phyloP scores from a whole-genome alignment of 2,113 vertebrate species.

The Desmodus rotundus region DNA sequence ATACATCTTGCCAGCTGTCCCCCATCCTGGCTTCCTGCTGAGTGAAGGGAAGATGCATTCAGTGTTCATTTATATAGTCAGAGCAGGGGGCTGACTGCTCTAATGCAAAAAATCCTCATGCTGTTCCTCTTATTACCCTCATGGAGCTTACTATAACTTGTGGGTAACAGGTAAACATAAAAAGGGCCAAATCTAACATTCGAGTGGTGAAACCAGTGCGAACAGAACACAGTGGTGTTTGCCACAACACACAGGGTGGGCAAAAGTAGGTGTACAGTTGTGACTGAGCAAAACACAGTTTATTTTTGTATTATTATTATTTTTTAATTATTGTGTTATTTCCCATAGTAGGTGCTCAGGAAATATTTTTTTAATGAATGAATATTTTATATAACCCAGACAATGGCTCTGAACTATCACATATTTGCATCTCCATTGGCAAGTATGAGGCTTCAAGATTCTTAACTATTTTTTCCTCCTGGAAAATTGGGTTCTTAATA shows the following conservation, averaged over 20 bases:
- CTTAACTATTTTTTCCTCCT: not conserved
- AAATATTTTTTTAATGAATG: not conserved
- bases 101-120: not conserved
- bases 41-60: not conserved
- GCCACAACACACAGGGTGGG: not conserved
- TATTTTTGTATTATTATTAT: not conserved
- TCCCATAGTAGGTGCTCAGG: not conserved
- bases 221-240: not conserved
- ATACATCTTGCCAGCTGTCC: not conserved
- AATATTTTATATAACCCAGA: not conserved
- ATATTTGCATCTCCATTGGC: not conserved
- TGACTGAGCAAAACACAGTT: not conserved
- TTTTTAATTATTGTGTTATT: not conserved
- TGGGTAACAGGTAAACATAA: not conserved
- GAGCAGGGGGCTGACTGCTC: not conserved
- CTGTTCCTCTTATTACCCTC: not conserved
- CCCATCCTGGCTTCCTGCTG: not conserved
- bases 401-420: not conserved
- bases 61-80: not conserved
- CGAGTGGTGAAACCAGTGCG: not conserved
- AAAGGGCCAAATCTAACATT: not conserved
- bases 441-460: not conserved
- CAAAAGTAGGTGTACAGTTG: not conserved
- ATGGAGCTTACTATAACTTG: not conserved
- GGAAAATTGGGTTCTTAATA: not conserved